Conservation (phyloP, 2,113 vertebrate genomes). For the Stigmatopora argus region DNA sequence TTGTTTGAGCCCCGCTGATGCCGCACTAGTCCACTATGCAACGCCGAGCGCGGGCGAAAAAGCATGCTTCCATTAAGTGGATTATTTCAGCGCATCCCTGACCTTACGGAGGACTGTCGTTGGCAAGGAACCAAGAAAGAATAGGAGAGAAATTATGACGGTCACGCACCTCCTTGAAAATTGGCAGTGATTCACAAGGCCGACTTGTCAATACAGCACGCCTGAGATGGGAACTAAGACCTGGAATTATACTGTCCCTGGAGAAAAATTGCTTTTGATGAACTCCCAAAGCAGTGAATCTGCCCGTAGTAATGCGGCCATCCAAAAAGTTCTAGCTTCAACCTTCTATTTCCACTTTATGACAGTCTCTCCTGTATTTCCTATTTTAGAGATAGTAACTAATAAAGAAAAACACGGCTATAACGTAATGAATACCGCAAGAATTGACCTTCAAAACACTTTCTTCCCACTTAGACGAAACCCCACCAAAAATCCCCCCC, state of each 20-base stretch:
- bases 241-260: slow-evolving; percentile 12
- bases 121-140: slow-evolving; percentile 39
- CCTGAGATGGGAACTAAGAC: slow-evolving; percentile 6
- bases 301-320: not conserved
- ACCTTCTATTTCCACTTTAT: not conserved
- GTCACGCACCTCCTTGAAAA: slow-evolving; percentile 31
- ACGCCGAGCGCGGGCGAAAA: slow-evolving; percentile 7
- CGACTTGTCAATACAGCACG: slow-evolving; percentile 26
- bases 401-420: not conserved
- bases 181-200: slow-evolving; percentile 17
- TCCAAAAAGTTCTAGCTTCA: not conserved
- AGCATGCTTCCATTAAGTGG: slow-evolving; percentile 50
- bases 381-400: not conserved
- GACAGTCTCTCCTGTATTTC: not conserved
- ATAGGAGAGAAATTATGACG: slow-evolving; percentile 24
- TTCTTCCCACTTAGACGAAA: not conserved
- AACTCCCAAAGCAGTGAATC: slow-evolving; percentile 3
- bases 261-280: slow-evolving; percentile 14
- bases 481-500: too few relatives aligned
- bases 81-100: slow-evolving; percentile 49
- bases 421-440: not conserved
- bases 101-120: slow-evolving; percentile 43
- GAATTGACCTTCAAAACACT: slow-evolving; percentile 1
- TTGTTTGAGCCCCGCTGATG: slow-evolving; percentile 41
- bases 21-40: slow-evolving; percentile 25